Conservation (phyloP, 2,888 invertebrate species). For the Chymomyza procnemis region DNA sequence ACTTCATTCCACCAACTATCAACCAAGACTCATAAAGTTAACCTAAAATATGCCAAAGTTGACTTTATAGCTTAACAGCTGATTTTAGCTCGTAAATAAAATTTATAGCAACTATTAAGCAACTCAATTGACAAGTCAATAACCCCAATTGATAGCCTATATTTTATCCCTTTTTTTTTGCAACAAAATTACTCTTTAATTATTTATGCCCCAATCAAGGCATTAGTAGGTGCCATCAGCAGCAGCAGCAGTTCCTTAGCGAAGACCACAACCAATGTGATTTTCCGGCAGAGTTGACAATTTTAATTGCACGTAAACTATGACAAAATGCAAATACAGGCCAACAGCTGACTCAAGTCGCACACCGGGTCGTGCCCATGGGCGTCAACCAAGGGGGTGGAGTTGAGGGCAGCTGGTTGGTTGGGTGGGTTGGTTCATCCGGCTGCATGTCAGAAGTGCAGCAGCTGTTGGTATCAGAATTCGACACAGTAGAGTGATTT, state of each 20-base stretch:
- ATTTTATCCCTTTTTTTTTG: not conserved
- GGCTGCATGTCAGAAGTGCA: not conserved
- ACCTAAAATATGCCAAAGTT: too few relatives aligned
- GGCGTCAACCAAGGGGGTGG: not conserved
- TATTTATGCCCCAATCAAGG: constrained; percentile 44
- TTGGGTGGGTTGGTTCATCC: not conserved
- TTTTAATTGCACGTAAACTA: constrained; percentile 55
- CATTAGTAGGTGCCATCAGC: constrained; percentile 1
- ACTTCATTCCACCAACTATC: too few relatives aligned
- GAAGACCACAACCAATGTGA: constrained; percentile 36
- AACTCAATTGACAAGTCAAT: not conserved
- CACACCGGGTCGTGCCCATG: not conserved
- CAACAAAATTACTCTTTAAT: constrained; percentile 32
- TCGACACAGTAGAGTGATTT: not conserved
- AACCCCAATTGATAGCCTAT: not conserved
- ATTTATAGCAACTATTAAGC: not conserved
- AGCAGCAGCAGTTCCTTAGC: constrained; percentile 22
- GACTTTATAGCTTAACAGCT: too few relatives aligned
- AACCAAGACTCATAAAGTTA: too few relatives aligned
- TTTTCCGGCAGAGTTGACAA: constrained; percentile 53
- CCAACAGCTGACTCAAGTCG: constrained; percentile 5
- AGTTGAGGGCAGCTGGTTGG: not conserved
- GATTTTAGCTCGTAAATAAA: too few relatives aligned
- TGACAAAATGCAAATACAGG: constrained; percentile 4
- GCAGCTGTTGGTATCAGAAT: not conserved